These are phyloP conservation scores for Centroberyx gerrardi DNA, from an alignment of 2,797 vertebrate genomes.

Conservation along the genomic window DNA sequence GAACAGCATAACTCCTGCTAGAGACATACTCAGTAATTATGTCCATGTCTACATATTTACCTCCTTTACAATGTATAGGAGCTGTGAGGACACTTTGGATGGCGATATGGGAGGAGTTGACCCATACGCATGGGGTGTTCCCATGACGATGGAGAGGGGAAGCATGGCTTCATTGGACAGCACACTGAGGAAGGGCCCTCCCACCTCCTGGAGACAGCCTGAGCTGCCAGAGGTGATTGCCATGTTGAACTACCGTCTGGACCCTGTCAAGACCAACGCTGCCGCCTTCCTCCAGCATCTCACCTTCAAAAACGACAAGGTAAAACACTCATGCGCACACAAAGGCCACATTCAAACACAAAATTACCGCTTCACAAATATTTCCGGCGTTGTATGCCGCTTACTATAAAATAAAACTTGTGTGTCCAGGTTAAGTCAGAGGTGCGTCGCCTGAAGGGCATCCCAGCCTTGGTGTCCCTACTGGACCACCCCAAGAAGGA, in stretches of 20 bases:
- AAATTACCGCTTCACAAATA: background rate
- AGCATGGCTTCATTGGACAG: conserved; percentile 98
- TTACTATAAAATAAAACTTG: background rate
- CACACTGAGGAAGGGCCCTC: conserved; percentile 90
- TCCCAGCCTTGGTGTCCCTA: conserved; percentile 93
- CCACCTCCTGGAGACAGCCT: conserved; percentile 92
- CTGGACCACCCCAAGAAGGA: conserved; percentile 96
- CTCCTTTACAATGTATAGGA: conserved; percentile 80
- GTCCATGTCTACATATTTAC: background rate
- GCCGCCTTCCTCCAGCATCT: conserved; percentile 97
- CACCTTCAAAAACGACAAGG: conserved; percentile 97
- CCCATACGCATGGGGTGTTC: conserved; percentile 91
- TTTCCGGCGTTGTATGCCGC: background rate
- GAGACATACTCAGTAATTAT: background rate
- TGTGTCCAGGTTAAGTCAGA: conserved; percentile 85
- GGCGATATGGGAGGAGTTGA: conserved; percentile 88
- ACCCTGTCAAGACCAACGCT: conserved; percentile 95
- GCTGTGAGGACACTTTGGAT: conserved; percentile 95
- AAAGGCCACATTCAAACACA: background rate
- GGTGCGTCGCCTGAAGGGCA: conserved; percentile 91
- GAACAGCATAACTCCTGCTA: background rate
- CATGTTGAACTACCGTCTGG: conserved; percentile 96
- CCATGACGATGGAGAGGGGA: conserved; percentile 91
- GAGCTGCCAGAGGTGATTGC: conserved; percentile 97
- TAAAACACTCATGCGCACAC: conserved; percentile 52